Evolutionary conservation across 64 coral and sea anemone genomes (phyloP), one percentile per base, ranked within the genome.

Genomic region (Montipora sp.): DNA sequence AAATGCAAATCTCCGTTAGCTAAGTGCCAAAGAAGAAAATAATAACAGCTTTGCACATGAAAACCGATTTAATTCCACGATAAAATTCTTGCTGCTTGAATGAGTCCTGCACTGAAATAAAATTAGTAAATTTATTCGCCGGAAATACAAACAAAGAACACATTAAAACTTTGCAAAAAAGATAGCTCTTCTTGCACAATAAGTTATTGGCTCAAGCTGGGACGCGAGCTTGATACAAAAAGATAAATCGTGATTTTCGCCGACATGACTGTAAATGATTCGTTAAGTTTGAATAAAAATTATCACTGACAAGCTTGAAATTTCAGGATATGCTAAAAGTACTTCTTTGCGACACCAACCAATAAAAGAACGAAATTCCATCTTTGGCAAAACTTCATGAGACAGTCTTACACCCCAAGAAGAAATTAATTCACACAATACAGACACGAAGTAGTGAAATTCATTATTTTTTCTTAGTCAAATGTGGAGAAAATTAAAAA

Each of bases 31-130:
- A 72, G 14, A 70, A 9, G 63, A 8, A 85, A 70, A 85, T 51
- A 85, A 50, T 85, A 71, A 59, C 82, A 70, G 43, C 82, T 85
- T 85, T 71, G 55, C 15, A 59, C 27, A 83, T 47, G 6, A 83
- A 66, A 65, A 83, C 36, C 59, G 80, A 70, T 85, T 70, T 51
- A 85, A 85, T 85, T 85, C 82, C 82, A 71, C 43, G 63, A 45
- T 18, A 85, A 36, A 71, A 85, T 85, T 85, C 11, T 43, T 9
- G 49, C 8, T 43, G 82, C 24, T 82, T 65, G 51, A 82, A 72
- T 85, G 68, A 43, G 18, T 72, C 47, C 16, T 85, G 63, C 46
- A 49, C 22, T 48, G 47, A 43, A 71, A 85, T 85, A 72, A 59
- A 11, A 57, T 57, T 6, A 57, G 53, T 11, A 71, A 71, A 46